A percentile compares a stretch with the other conserved stretches of the same genome.
phyloP scores from a whole-genome alignment of 2,797 vertebrate genomes.

The Cuculus canorus region DNA sequence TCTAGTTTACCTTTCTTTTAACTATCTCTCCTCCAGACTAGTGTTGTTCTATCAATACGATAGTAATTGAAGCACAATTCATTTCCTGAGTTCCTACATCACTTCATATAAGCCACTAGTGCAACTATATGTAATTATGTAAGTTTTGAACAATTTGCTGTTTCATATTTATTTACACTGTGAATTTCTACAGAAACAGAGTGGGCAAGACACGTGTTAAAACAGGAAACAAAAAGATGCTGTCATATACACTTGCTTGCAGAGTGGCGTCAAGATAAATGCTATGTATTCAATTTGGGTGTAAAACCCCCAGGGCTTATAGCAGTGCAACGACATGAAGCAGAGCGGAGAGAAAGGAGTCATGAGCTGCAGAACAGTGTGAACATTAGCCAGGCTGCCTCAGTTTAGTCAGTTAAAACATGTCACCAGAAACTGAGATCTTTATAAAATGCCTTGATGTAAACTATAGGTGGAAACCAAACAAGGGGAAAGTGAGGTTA shows the following conservation, averaged over 20 bases:
- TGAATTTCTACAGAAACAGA: neutral
- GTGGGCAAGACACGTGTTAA: neutral
- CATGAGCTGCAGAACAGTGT: neutral
- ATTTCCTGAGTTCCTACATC: neutral
- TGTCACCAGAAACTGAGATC: neutral
- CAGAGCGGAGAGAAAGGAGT: neutral
- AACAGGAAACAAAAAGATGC: neutral
- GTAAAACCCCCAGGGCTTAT: neutral
- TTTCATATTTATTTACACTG: neutral
- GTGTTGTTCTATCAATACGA: neutral
- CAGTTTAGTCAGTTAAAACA: neutral
- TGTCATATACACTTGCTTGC: neutral
- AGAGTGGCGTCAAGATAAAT: neutral
- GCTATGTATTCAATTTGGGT: neutral
- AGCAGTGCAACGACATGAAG: neutral
- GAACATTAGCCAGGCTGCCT: neutral
- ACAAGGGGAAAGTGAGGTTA: neutral
- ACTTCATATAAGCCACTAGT: neutral
- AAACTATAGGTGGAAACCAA: neutral
- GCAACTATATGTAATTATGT: neutral
- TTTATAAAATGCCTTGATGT: neutral
- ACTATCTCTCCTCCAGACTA: neutral
- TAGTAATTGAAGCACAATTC: neutral
- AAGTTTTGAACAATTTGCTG: neutral
- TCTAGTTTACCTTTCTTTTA: neutral